These are phyloP conservation scores for Lagopus leucura DNA, from an alignment of 2,113 vertebrate species.

Conservation along the genomic window DNA sequence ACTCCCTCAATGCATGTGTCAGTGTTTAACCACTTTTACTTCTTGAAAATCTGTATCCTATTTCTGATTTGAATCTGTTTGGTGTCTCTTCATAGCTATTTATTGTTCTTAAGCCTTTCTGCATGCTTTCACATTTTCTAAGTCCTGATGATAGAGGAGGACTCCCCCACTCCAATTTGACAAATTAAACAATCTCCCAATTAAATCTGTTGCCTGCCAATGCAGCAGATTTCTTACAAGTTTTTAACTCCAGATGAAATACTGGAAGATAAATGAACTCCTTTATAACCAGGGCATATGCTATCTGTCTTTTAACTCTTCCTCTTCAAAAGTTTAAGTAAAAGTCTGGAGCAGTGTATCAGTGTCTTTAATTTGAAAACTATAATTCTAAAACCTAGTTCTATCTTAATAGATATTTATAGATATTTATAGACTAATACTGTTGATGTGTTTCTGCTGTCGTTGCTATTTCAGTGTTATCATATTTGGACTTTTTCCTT, in stretches of 20 bases:
- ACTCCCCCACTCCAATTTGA: background rate
- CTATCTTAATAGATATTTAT: background rate
- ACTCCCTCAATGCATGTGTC: rapidly evolving
- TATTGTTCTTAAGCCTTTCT: background rate
- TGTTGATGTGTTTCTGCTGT: background rate
- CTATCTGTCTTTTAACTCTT: background rate
- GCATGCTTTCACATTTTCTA: background rate
- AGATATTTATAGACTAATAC: background rate
- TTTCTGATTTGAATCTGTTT: background rate
- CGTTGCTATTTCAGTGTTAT: background rate
- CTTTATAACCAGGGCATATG: background rate
- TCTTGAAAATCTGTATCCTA: background rate
- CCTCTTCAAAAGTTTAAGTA: background rate
- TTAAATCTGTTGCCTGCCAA: background rate
- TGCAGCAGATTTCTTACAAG: background rate
- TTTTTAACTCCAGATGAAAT: background rate
- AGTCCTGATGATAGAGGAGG: background rate
- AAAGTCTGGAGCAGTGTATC: background rate
- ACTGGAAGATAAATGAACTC: background rate
- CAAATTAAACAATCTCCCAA: background rate
- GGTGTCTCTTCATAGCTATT: background rate
- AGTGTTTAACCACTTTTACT: background rate
- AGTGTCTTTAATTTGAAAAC: background rate
- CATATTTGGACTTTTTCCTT: background rate
- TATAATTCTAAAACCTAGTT: background rate